Evolutionary conservation across 1,140 invertebrate species (phyloP).

Genomic region (Scaptomyza pallida): DNA sequence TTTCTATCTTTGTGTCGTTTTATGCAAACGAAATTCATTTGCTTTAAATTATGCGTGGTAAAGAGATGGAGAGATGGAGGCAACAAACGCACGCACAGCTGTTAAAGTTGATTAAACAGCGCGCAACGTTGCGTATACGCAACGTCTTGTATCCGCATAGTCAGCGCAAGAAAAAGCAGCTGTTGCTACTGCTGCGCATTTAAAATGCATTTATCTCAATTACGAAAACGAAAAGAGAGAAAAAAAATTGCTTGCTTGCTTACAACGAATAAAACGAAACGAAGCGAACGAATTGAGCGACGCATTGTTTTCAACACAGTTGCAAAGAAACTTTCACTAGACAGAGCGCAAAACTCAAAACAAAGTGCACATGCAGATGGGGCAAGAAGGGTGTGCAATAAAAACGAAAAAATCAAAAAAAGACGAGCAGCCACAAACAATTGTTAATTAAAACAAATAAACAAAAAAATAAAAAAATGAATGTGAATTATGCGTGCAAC

Average conservation of each 20-base stretch:
- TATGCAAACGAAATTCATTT: conserved; percentile 50
- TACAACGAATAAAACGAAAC: conserved; percentile 67
- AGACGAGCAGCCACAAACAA: conserved; percentile 33
- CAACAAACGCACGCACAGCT: neutral
- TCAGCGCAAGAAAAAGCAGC: conserved; percentile 6
- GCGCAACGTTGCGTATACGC: conserved; percentile 48
- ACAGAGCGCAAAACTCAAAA: conserved; percentile 66
- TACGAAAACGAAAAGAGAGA: conserved; percentile 52
- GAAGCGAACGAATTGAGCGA: conserved; percentile 58
- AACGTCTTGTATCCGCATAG: conserved; percentile 48
- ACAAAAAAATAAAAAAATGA: conserved; percentile 54
- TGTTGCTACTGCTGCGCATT: conserved; percentile 60
- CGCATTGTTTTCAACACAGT: conserved; percentile 68
- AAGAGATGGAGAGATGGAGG: conserved; percentile 29
- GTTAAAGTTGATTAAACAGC: conserved; percentile 5
- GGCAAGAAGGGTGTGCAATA: conserved; percentile 42
- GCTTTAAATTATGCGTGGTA: conserved; percentile 55
- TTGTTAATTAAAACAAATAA: conserved; percentile 83
- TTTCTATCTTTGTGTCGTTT: conserved; percentile 17
- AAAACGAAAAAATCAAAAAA: conserved; percentile 10
- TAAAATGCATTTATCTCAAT: conserved; percentile 82
- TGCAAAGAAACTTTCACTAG: conserved; percentile 64
- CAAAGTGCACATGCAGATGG: conserved; percentile 62
- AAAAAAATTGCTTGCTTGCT: conserved; percentile 67
- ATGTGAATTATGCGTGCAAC: conserved; percentile 69